phyloP scores from a whole-genome alignment of 2,113 vertebrate genomes.

The Psilopogon haemacephalus region DNA sequence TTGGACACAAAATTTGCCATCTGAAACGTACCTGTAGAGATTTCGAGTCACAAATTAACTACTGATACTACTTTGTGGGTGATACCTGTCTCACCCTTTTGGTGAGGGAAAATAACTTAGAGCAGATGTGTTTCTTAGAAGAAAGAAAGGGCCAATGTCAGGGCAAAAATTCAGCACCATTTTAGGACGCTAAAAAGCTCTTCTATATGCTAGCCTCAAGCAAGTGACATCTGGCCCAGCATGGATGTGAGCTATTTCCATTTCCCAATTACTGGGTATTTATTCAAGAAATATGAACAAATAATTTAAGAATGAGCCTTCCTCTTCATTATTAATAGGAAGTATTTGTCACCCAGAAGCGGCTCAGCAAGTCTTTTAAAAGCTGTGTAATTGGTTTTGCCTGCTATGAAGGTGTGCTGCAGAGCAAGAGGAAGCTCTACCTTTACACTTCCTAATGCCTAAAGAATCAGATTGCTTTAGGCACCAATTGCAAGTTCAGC shows the following conservation, averaged over 20 bases:
- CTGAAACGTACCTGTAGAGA: neutral
- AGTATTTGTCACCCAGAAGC: neutral
- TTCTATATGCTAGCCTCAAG: neutral
- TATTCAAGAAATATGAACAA: neutral
- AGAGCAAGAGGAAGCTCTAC: neutral
- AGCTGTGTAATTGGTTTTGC: rapidly evolving
- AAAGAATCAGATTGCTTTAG: neutral
- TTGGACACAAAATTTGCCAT: rapidly evolving
- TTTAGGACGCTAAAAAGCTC: neutral
- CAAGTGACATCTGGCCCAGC: neutral
- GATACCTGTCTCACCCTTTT: neutral
- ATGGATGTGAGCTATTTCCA: neutral
- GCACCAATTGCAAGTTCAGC: neutral
- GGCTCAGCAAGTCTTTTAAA: neutral
- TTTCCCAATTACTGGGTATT: neutral
- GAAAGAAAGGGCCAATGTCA: neutral
- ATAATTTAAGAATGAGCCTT: neutral
- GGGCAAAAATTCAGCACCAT: neutral
- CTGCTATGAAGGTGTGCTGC: neutral
- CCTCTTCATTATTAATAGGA: neutral
- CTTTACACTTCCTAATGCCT: neutral
- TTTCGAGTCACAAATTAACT: neutral
- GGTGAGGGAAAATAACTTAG: neutral
- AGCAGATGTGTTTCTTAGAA: neutral
- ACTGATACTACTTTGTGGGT: neutral